Evolutionary conservation across 2,797 vertebrate genomes (phyloP).

Genomic region (Malacoctenus gilli): DNA sequence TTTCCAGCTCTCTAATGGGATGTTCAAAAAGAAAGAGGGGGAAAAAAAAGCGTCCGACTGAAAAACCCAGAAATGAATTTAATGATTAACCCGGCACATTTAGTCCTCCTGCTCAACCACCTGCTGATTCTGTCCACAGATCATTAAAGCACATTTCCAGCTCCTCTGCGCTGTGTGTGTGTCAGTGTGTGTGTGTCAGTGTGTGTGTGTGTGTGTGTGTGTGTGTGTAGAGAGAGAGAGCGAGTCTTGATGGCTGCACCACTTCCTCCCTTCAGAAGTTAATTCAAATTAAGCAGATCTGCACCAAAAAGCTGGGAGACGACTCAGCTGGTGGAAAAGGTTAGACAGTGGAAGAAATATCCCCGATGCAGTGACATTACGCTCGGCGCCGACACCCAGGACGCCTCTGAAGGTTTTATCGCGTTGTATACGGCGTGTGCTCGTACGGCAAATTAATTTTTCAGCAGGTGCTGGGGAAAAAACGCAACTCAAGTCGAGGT

Average conservation of each 20-base stretch:
- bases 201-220: too few relatives aligned
- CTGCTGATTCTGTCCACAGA: slow-evolving; percentile 56
- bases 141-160: slow-evolving; percentile 55
- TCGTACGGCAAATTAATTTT: slow-evolving; percentile 1
- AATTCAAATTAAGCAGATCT: slow-evolving; percentile 53
- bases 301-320: slow-evolving; percentile 36
- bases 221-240: neutral
- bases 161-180: slow-evolving; percentile 9
- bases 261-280: slow-evolving; percentile 36
- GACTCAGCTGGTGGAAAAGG: slow-evolving; percentile 53
- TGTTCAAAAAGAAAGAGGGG: too few relatives aligned
- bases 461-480: slow-evolving; percentile 18
- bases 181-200: too few relatives aligned
- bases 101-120: slow-evolving; percentile 37
- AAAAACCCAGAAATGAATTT: slow-evolving; percentile 23
- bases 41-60: slow-evolving; percentile 21
- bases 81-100: slow-evolving; percentile 50
- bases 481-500: neutral
- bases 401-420: slow-evolving; percentile 17
- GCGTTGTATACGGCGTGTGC: neutral
- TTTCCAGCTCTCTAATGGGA: slow-evolving; percentile 10
- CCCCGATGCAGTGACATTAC: slow-evolving; percentile 31
- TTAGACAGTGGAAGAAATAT: slow-evolving; percentile 37
- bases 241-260: slow-evolving; percentile 32
- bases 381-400: slow-evolving; percentile 9